Conservation (phyloP, 2,113 vertebrate species). For the Peromyscus polionotus region DNA sequence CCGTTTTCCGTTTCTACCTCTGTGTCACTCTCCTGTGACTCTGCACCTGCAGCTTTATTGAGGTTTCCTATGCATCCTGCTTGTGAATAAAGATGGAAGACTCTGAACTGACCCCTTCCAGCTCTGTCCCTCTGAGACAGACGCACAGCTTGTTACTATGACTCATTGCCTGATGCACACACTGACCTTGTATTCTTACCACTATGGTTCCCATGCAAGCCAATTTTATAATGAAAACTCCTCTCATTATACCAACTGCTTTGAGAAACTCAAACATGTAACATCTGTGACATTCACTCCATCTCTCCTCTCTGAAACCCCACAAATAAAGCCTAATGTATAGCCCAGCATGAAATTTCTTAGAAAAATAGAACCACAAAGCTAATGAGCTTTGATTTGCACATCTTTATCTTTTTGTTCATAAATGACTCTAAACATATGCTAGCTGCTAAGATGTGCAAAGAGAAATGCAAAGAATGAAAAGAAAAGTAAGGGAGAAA, state of each 20-base stretch:
- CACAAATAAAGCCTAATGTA: slow-evolving; percentile 18
- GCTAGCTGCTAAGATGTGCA: slow-evolving; percentile 6
- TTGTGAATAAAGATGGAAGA: slow-evolving; percentile 56
- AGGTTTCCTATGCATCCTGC: neutral
- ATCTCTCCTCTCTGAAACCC: slow-evolving; percentile 16
- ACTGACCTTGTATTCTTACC: slow-evolving; percentile 16
- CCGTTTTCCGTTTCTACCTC: slow-evolving; percentile 47
- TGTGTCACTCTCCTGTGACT: neutral
- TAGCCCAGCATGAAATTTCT: slow-evolving; percentile 5
- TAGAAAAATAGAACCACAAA: slow-evolving; percentile 49
- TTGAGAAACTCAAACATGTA: slow-evolving; percentile 56
- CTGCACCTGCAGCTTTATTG: neutral
- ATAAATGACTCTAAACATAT: slow-evolving; percentile 37
- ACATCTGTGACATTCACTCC: slow-evolving; percentile 58
- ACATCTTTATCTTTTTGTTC: slow-evolving; percentile 25
- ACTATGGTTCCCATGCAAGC: slow-evolving; percentile 33
- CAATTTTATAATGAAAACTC: slow-evolving; percentile 69
- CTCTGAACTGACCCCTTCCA: slow-evolving; percentile 47
- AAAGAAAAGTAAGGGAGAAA: neutral
- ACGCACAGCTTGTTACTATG: neutral
- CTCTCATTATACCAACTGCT: slow-evolving; percentile 61
- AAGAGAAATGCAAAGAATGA: neutral
- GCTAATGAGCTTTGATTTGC: slow-evolving; percentile 5
- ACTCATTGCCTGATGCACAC: slow-evolving; percentile 6
- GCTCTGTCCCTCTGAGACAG: slow-evolving; percentile 50